These are phyloP conservation scores for Hyperoplus lanceolatus DNA, from an alignment of 2,797 vertebrate genomes.

Conservation along the genomic window DNA sequence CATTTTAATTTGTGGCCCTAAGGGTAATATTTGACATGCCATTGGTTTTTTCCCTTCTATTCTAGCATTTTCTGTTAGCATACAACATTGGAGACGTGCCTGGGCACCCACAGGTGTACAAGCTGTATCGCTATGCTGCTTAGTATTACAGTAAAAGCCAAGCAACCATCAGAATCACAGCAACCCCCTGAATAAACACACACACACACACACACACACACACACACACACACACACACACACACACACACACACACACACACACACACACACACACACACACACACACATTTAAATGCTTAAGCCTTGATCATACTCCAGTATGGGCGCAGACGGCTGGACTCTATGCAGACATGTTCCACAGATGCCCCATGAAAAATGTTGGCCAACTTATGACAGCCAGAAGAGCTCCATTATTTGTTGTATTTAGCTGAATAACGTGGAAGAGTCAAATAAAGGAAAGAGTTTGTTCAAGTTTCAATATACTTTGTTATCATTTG, in stretches of 20 bases:
- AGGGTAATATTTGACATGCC: background rate
- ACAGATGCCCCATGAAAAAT: background rate
- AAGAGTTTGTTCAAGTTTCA: no score
- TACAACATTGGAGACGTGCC: background rate
- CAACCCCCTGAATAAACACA: constrained; percentile 12
- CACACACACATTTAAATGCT: background rate
- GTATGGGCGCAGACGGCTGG: background rate
- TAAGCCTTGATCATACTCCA: constrained; percentile 10
- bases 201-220: background rate
- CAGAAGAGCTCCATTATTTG: background rate
- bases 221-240: no score
- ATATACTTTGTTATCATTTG: no score
- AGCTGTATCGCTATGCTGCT: constrained; percentile 6
- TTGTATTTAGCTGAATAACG: background rate
- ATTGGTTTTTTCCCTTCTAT: background rate
- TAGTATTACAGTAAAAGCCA: constrained; percentile 1
- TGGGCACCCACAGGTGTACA: constrained; percentile 1
- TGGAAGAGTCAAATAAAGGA: no score
- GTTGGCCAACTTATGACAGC: background rate
- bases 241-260: background rate
- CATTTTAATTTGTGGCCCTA: background rate
- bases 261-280: background rate
- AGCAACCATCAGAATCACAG: constrained; percentile 11
- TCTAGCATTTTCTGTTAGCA: constrained; percentile 1
- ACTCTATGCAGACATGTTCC: background rate